A percentile compares a stretch with the other conserved stretches of the same genome.
phyloP scores from a whole-genome alignment of 2,113 vertebrate species.

The Coptodon rendalli region DNA sequence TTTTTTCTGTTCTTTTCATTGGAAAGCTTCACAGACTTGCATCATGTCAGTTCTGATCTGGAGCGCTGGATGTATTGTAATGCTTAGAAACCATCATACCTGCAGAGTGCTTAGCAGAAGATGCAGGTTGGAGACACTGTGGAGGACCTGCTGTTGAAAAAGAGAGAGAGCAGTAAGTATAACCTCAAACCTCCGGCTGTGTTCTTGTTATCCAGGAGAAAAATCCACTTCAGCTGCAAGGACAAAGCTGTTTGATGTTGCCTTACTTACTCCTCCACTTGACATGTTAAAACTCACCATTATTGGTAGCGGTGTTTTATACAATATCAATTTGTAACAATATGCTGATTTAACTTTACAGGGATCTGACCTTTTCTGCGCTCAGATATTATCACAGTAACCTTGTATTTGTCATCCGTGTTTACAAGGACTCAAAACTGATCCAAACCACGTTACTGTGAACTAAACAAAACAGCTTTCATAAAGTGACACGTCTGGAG shows the following conservation, averaged over 20 bases:
- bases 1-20: neutral
- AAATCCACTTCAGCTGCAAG: neutral
- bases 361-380: neutral
- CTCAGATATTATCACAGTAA: neutral
- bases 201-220: neutral
- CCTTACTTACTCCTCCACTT: neutral
- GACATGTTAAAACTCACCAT: neutral
- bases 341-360: neutral
- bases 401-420: neutral
- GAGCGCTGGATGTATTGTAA: neutral
- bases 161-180: neutral
- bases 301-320: neutral
- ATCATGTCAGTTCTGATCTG: neutral
- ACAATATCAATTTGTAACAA: neutral
- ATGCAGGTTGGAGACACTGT: slow-evolving; percentile 83
- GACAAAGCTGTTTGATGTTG: neutral
- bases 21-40: neutral
- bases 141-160: slow-evolving; percentile 79
- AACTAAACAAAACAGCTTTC: neutral
- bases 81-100: slow-evolving; percentile 59
- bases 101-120: slow-evolving; percentile 85
- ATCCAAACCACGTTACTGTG: neutral
- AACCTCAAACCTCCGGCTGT: neutral
- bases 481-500: neutral
- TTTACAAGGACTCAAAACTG: neutral